A percentile compares a stretch with the other conserved stretches of the same genome.
Conservation (phyloP, 2,113 vertebrate genomes). For the Micronycteris hirsuta region DNA sequence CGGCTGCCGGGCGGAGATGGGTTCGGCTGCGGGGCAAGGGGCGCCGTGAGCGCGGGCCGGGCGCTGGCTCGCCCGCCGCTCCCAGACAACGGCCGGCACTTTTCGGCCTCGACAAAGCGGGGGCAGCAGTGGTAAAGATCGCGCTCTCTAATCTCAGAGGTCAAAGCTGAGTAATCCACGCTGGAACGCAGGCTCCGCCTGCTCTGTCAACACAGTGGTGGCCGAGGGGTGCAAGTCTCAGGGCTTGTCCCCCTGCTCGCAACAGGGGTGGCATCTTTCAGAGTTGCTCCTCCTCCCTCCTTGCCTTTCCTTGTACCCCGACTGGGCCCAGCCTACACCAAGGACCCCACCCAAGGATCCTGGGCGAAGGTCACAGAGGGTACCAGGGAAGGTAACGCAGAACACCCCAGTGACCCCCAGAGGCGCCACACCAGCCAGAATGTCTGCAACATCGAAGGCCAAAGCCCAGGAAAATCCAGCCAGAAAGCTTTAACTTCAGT, state of each 20-base stretch:
- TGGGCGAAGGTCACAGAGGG: not conserved
- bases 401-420: not conserved
- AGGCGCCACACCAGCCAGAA: not conserved
- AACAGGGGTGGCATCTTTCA: not conserved
- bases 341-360: not conserved
- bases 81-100: constrained; percentile 70
- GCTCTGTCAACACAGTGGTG: not conserved
- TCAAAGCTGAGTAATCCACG: not conserved
- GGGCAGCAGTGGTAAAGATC: not conserved
- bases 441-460: not conserved
- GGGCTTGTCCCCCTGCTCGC: not conserved
- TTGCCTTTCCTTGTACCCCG: not conserved
- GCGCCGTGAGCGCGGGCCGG: not conserved
- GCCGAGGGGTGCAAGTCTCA: not conserved
- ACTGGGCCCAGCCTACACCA: not conserved
- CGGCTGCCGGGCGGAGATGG: constrained; percentile 95
- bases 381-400: not conserved
- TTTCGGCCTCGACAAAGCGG: not conserved
- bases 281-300: not conserved
- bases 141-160: not conserved
- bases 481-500: not conserved
- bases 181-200: not conserved
- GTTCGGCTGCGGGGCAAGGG: constrained; percentile 90
- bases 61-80: constrained; percentile 78
- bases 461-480: not conserved